Evolutionary conservation across 2,888 invertebrate species (phyloP).

Genomic region (Chrysomela aeneicollis): DNA sequence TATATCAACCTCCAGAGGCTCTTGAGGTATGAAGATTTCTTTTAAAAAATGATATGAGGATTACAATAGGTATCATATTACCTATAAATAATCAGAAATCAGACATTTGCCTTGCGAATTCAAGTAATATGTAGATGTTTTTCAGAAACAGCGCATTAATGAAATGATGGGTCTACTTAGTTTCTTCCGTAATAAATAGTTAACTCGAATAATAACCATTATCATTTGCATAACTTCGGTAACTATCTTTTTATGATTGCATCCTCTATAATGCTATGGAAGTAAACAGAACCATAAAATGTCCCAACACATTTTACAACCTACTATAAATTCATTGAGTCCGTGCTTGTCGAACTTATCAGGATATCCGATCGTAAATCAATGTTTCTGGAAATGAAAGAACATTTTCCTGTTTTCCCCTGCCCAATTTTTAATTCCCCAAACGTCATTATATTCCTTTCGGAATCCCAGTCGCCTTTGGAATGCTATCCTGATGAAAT

Average conservation of each 20-base stretch:
- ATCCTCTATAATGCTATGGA: neutral
- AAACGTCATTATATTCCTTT: neutral
- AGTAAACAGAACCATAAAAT: constrained; percentile 1
- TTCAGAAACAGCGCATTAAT: no score
- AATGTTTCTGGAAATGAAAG: neutral
- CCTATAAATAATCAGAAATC: no score
- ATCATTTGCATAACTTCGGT: constrained; percentile 1
- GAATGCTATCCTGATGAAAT: neutral
- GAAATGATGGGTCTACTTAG: no score
- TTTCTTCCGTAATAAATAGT: neutral
- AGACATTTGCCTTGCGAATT: no score
- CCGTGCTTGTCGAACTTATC: neutral
- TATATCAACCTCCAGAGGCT: no score
- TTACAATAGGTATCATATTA: no score
- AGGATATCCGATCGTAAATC: neutral
- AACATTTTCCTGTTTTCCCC: neutral
- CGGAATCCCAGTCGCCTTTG: neutral
- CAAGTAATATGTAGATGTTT: no score
- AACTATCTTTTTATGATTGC: constrained; percentile 3
- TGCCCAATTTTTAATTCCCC: neutral
- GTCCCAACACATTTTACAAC: neutral
- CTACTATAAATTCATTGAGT: constrained; percentile 2
- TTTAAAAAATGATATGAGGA: no score
- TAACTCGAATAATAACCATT: neutral
- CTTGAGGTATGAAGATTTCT: no score